Conservation (phyloP, 2,888 invertebrate genomes). For the Disparrhopalites patrizii region DNA sequence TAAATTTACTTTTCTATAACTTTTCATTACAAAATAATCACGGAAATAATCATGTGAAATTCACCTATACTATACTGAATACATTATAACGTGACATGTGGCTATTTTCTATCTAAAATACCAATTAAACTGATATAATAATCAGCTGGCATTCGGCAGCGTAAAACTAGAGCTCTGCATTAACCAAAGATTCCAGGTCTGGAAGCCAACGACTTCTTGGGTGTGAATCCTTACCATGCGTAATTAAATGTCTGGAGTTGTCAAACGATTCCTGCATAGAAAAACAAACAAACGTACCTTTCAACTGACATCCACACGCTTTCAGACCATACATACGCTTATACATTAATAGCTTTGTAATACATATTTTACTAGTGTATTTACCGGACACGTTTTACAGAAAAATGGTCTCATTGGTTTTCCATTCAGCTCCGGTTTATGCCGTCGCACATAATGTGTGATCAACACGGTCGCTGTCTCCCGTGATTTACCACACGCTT, state of each 20-base stretch:
- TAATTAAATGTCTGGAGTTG: background rate
- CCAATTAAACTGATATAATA: too few relatives aligned
- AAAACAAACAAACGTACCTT: background rate
- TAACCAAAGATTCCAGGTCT: too few relatives aligned
- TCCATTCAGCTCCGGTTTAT: background rate
- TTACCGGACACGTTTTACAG: background rate
- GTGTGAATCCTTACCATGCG: background rate
- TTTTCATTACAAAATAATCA: too few relatives aligned
- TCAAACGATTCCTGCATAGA: background rate
- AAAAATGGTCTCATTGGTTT: background rate
- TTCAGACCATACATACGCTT: background rate
- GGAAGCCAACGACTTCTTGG: background rate
- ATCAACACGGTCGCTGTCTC: background rate
- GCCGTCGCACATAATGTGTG: background rate
- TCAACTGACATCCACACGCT: background rate
- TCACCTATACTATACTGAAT: too few relatives aligned
- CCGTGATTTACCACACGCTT: background rate
- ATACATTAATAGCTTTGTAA: background rate
- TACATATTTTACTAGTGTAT: background rate
- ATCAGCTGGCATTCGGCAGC: too few relatives aligned
- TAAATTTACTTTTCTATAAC: too few relatives aligned
- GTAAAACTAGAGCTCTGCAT: too few relatives aligned
- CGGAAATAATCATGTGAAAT: too few relatives aligned
- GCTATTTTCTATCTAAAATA: too few relatives aligned
- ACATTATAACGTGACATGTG: too few relatives aligned